These are phyloP conservation scores for Eristalinus aeneus DNA, from an alignment of 2,888 invertebrate species.

Conservation along the genomic window DNA sequence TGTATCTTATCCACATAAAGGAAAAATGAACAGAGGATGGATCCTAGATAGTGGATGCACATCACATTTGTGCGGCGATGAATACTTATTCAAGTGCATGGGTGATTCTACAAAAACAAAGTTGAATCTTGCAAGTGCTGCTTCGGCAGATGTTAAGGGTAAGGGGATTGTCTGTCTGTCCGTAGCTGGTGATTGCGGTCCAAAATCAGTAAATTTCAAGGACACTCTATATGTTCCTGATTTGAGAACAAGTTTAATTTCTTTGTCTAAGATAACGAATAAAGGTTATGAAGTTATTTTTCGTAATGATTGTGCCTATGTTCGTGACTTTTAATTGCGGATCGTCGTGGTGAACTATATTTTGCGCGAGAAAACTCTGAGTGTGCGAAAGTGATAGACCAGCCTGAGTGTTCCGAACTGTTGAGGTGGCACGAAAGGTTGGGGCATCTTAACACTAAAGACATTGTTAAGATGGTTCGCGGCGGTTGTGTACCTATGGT, in stretches of 20 bases:
- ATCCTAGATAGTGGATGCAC: too few relatives aligned
- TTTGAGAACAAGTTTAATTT: constrained; percentile 6
- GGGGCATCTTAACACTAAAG: constrained; percentile 42
- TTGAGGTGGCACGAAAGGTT: constrained; percentile 1
- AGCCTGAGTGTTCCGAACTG: background rate
- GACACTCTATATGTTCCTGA: too few relatives aligned
- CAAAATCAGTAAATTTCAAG: too few relatives aligned
- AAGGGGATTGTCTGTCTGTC: too few relatives aligned
- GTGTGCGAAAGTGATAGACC: background rate
- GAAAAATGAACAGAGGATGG: too few relatives aligned
- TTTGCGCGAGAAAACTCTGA: too few relatives aligned
- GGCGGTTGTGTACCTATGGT: too few relatives aligned
- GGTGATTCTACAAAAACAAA: background rate
- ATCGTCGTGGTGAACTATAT: too few relatives aligned
- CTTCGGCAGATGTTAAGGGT: background rate
- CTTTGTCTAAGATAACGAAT: background rate
- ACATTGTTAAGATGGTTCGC: constrained; percentile 36
- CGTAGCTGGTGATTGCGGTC: too few relatives aligned
- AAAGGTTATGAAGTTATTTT: background rate
- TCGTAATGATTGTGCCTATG: background rate
- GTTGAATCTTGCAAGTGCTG: background rate
- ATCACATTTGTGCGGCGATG: too few relatives aligned
- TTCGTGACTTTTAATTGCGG: background rate
- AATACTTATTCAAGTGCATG: background rate
- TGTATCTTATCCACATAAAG: background rate